Base-by-base conservation (phyloP, 2,113 vertebrate species). In the Delphinus delphis region DNA sequence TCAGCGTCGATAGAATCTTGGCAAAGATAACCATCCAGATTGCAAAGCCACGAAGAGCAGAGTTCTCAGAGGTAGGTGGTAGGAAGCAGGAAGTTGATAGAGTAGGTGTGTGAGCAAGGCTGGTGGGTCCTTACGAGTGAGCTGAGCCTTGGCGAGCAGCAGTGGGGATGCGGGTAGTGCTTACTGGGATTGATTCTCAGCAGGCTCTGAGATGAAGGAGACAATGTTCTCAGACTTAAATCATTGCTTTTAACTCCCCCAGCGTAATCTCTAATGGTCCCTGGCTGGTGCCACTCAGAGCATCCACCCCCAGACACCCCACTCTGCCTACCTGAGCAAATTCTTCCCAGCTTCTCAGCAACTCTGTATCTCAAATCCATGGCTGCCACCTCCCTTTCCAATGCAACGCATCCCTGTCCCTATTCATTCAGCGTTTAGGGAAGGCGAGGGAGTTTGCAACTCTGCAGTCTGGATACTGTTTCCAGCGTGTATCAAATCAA, bases 191-290 rank as follows among this genome's bases (percentile, higher is more conserved):
- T 88, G 89, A 73, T 50, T 97, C 93, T 95, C 98, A 94, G 93
- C 93, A 91, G 93, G 88, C 65, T 84, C 86, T 79, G 96, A 91
- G 87, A 93, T 33, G 95, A 93, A 95, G 74, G 96, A 97, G 97
- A 96, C 90, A 89, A 5, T 96, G 93, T 97, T 96, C 91, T 96
- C 92, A 82, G 90, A 76, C 91, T 92, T 98, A 97, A 97, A 97
- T 95, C 68, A 0, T 41, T 68, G 92, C 96, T 90, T 97, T 96
- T 94, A 90, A 89, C 82, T 96, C 96, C 94, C 70, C 81, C 88
- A 44, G 15, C 26, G 4, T 76, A 73, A 84, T 95, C 96, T 79
- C 89, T 96, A 93, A 93, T 90, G 96, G 95, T 50, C 84, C 90
- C 93, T 60, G 65, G 88, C 94, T 96, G 96, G 80, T 94, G 79